These are phyloP conservation scores for Taeniopygia guttata DNA, from an alignment of 2,797 vertebrate species.

Conservation along the genomic window DNA sequence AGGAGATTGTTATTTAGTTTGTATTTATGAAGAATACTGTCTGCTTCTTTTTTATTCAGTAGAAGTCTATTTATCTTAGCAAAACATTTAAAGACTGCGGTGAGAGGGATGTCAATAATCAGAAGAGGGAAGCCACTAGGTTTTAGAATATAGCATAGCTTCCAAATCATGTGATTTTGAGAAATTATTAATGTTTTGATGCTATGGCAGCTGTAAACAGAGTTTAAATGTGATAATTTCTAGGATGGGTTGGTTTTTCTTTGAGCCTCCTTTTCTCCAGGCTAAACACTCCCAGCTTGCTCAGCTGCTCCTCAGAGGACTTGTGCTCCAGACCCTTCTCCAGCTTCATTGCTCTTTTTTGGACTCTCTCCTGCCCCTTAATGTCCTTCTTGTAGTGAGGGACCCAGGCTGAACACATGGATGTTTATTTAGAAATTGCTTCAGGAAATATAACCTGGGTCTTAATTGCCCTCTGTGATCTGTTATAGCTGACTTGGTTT, in stretches of 20 bases:
- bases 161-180: background rate
- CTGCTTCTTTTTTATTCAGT: background rate
- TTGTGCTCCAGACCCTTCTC: background rate
- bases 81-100: background rate
- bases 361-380: background rate
- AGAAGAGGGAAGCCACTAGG: background rate
- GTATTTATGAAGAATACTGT: background rate
- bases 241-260: background rate
- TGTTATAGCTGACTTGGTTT: background rate
- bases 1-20: background rate
- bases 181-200: background rate
- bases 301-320: background rate
- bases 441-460: background rate
- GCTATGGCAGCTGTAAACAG: background rate
- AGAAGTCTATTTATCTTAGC: background rate
- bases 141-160: background rate
- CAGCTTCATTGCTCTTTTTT: fast-evolving
- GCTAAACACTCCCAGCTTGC: background rate
- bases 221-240: background rate
- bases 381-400: no score
- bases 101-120: background rate
- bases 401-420: background rate
- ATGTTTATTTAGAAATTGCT: background rate
- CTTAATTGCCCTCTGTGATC: background rate
- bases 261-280: background rate